These are phyloP conservation scores for Danionella dracula DNA, from an alignment of 2,797 vertebrate species.

Conservation along the genomic window DNA sequence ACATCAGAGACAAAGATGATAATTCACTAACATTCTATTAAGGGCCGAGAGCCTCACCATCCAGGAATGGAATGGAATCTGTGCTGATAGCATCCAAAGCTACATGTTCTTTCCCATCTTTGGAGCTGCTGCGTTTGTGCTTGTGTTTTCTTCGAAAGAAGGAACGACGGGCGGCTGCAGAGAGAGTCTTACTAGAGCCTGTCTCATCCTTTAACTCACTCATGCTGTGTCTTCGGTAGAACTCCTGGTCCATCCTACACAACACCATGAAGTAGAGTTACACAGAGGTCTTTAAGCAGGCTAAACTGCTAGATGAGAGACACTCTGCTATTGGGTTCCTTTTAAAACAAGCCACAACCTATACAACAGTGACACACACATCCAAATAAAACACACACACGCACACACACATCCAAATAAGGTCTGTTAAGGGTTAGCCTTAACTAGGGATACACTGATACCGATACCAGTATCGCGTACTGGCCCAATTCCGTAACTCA, in stretches of 20 bases:
- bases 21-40: neutral
- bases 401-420: too few species aligned
- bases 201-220: slow-evolving; percentile 88
- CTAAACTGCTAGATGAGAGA: neutral
- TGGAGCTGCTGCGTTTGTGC: slow-evolving; percentile 93
- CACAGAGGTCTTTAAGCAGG: neutral
- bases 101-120: slow-evolving; percentile 90
- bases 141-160: slow-evolving; percentile 95
- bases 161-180: slow-evolving; percentile 88
- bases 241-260: slow-evolving; percentile 94
- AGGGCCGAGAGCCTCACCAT: slow-evolving; percentile 67
- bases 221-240: slow-evolving; percentile 90
- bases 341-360: neutral
- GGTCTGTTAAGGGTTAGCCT: too few species aligned
- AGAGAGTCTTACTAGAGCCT: slow-evolving; percentile 81
- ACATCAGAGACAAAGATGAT: neutral
- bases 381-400: too few species aligned
- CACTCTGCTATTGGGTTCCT: neutral
- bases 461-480: too few species aligned
- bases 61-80: slow-evolving; percentile 90
- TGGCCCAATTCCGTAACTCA: too few species aligned
- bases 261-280: neutral
- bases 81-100: slow-evolving; percentile 90
- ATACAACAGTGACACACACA: too few species aligned
- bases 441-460: too few species aligned